Evolutionary conservation across 2,888 invertebrate species (phyloP), one percentile per base, ranked within the genome.

Genomic region (Hypomecis atomaria): DNA sequence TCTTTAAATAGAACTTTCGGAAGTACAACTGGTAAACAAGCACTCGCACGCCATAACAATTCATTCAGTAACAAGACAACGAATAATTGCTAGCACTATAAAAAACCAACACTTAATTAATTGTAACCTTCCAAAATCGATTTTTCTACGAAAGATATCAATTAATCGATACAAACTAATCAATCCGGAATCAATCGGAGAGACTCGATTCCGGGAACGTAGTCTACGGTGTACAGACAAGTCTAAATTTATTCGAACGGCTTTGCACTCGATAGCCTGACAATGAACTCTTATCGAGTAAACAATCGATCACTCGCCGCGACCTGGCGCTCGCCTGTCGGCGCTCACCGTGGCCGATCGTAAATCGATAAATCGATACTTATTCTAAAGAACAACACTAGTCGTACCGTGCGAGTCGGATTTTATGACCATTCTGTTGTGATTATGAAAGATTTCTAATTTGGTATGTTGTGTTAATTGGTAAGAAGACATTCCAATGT

Each of bases 251-350:
- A 86, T 87, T 87, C 83, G 78, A 81, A 73, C 79, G 83, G 84
- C 86, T 87, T 88, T 81, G 87, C 87, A 86, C 86, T 88, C 85
- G 81, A 79, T 81, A 70, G 78, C 85, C 90, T 91, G 91, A 92
- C 91, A 90, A 90, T 92, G 92, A 92, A 91, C 91, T 89, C 88
- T 83, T 82, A 81, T 83, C 77, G 78, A 80, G 85, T 90, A 90
- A 90, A 90, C 91, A 92, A 79, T 81, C 78, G 82, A 87, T 91
- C 91, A 83, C 72, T 91, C 89, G 80, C 67, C 89, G 80, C 81
- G 85, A 80, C 81, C 90, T 90, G 89, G 87, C 84, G 83, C 86
- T 84, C 81, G 82, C 78, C 86, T 84, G 82, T 89, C 89, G 81
- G 72, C 90, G 79, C 86, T 77, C 78, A 70, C 78, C 81, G 82